Base-by-base conservation (phyloP, 2,888 invertebrate genomes). In the Phortica magna region DNA sequence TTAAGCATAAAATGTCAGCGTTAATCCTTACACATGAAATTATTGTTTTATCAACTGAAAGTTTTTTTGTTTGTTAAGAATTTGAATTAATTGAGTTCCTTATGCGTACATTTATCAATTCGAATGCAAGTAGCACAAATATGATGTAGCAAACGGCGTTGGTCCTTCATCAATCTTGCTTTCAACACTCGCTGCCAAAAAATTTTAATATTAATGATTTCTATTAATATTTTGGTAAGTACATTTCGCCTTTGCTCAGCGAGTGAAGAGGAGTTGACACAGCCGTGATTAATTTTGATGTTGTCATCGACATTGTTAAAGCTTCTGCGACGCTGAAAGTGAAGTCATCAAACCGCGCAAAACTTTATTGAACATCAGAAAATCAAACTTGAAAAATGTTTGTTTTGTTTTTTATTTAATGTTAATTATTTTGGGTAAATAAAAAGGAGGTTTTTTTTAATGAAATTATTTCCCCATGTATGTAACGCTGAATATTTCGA, bases 141-240 rank as follows among this genome's bases (percentile, higher is more conserved):
- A 12, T 10, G 10, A 10, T 9, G 10, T 61, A 61, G 17, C 0
- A 19, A 61, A 17, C 19, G n/a, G n/a, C 19, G 9, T 68, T 68
- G 43, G 70, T 53, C 31, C 31, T 31, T 48, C 70, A 53, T 71
- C 55, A 55, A 67, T 42, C 48, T 70, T 53, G 70, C 53, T 71
- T 71, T 71, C 9, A 48, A 0, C 10, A 1, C 1, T 7, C 53
- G 53, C 53, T 55, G 70, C 2, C 53, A 53, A 53, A 55, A 71
- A 71, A 71, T 55, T 71, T 61, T 48, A 55, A 71, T 53, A 71
- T 71, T 71, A 71, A 71, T 71, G 70, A 55, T 22, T 71, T 55
- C 70, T 71, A 71, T 71, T 61, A 61, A 61, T 61, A 61, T 61
- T 61, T 48, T 22, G 61, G 7, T 61, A 22, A 17, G 19, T 61